These are phyloP conservation scores for Adrianichthys oophorus DNA, from an alignment of 2,797 vertebrate species.

Conservation along the genomic window DNA sequence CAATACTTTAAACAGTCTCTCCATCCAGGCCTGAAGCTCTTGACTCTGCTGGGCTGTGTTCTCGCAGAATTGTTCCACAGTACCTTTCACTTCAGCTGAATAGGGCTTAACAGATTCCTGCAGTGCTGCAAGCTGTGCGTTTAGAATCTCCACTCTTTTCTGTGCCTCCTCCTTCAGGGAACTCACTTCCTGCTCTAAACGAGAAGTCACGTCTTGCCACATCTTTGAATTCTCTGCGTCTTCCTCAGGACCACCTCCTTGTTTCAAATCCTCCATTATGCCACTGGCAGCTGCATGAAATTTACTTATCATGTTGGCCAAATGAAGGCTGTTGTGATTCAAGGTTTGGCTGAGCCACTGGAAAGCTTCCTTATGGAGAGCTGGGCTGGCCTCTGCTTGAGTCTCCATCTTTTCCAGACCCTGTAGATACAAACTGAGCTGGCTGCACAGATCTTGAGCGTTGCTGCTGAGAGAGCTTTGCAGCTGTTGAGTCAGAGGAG, in stretches of 20 bases:
- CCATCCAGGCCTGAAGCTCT: constrained; percentile 60
- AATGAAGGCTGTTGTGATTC: constrained; percentile 59
- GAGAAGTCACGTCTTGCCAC: constrained; percentile 65
- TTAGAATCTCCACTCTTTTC: constrained; percentile 53
- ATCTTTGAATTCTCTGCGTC: constrained; percentile 37
- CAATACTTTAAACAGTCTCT: constrained; percentile 59
- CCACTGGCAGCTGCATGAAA: constrained; percentile 61
- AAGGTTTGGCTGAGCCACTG: constrained; percentile 64
- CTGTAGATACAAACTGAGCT: constrained; percentile 66
- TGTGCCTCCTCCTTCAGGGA: constrained; percentile 61
- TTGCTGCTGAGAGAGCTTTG: constrained; percentile 68
- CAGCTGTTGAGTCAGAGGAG: constrained; percentile 70
- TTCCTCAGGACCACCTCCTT: constrained; percentile 34
- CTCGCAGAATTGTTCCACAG: constrained; percentile 72
- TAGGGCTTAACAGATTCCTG: constrained; percentile 31
- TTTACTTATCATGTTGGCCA: constrained; percentile 60
- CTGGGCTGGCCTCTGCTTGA: constrained; percentile 16
- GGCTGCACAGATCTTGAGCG: constrained; percentile 70
- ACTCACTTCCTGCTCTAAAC: constrained; percentile 66
- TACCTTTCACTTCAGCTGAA: constrained; percentile 34
- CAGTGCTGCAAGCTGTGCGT: constrained; percentile 53
- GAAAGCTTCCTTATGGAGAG: constrained; percentile 54
- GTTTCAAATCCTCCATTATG: constrained; percentile 55
- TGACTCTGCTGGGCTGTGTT: constrained; percentile 57
- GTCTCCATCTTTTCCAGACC: constrained; percentile 45